These are phyloP conservation scores for Amblyopsis rosae DNA, from an alignment of 2,113 vertebrate species.

Conservation along the genomic window DNA sequence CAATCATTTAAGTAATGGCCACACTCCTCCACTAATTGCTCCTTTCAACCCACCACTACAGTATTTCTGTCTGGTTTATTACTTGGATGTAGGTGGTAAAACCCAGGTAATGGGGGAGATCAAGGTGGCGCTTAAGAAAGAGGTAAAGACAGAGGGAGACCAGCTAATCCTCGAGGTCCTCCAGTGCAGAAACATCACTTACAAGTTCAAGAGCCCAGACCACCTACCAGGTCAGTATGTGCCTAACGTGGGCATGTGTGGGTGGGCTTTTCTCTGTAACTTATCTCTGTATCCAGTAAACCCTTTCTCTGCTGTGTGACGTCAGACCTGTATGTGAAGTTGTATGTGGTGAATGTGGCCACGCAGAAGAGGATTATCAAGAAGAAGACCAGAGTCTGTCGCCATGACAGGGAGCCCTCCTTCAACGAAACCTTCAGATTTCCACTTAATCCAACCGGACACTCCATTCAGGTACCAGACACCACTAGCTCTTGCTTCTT, in stretches of 20 bases:
- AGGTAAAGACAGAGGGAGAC: slow-evolving; percentile 98
- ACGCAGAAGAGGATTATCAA: slow-evolving; percentile 97
- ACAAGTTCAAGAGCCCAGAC: slow-evolving; percentile 99
- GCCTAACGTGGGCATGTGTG: background rate
- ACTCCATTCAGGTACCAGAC: slow-evolving; percentile 91
- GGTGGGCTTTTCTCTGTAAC: background rate
- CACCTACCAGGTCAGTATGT: slow-evolving; percentile 89
- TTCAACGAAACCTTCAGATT: slow-evolving; percentile 99
- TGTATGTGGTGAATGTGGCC: slow-evolving; percentile 95
- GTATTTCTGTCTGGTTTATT: slow-evolving; percentile 23
- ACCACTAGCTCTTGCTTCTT: too few species aligned
- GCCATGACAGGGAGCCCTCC: slow-evolving; percentile 95
- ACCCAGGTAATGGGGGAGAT: slow-evolving; percentile 98
- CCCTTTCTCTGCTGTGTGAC: background rate
- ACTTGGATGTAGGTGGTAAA: slow-evolving; percentile 79
- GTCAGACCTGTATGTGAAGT: slow-evolving; percentile 95
- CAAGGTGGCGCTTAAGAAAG: slow-evolving; percentile 96
- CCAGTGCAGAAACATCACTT: slow-evolving; percentile 98
- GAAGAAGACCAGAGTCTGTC: slow-evolving; percentile 98
- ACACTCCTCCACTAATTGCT: background rate
- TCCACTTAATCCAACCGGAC: slow-evolving; percentile 92
- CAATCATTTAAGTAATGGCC: background rate
- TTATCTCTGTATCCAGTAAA: slow-evolving; percentile 15
- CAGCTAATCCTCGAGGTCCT: slow-evolving; percentile 96
- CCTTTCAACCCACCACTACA: background rate